Base-by-base conservation (phyloP, 2,113 vertebrate species). In the Acanthisitta chloris region DNA sequence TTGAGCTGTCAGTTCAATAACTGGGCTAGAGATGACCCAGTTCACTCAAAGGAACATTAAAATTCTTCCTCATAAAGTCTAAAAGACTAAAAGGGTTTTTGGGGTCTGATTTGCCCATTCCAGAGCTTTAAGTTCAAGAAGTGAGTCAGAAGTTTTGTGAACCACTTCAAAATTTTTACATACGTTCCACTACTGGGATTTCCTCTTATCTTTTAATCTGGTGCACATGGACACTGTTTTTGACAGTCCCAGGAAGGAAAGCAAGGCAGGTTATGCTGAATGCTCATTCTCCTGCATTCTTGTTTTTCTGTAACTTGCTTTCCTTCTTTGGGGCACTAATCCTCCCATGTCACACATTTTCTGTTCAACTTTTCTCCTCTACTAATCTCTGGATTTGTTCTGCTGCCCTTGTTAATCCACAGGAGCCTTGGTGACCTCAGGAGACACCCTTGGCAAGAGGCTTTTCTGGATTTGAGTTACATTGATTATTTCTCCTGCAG, bases 371-470 rank as follows among this genome's bases (percentile, higher is more conserved):
- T 94, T 94, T 93, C 79, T 96, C 49, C 71, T 82, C 58, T 95
- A 42, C 64, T 96, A 92, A 96, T 97, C 90, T 92, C 62, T 90
- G 90, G 87, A 90, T 97, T 97, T 92, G 74, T 95, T 94, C 90
- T 88, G 71, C 74, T 90, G 85, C 62, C 71, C 45, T 66, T 94
- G 74, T 78, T 95, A 96, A 97, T 96, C 90, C 93, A 73, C 18
- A 21, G 80, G 58, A 94, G 81, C 25, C 14, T 83, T 70, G 45
- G n/a, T 96, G 90, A 92, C 90, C 91, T 88, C 90, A 86, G 79
- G 86, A 91, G 85, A 83, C 77, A 83, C 33, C 34, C 58, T 94
- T 92, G 55, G 43, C 91, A 94, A 87, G 81, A 95, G 51, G 82
- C 84, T 90, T 89, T 94, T 91, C 90, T 82, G 58, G 66, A 77